Base-by-base conservation (phyloP, 2,113 vertebrate genomes). In the Nothobranchius kuhntae region DNA sequence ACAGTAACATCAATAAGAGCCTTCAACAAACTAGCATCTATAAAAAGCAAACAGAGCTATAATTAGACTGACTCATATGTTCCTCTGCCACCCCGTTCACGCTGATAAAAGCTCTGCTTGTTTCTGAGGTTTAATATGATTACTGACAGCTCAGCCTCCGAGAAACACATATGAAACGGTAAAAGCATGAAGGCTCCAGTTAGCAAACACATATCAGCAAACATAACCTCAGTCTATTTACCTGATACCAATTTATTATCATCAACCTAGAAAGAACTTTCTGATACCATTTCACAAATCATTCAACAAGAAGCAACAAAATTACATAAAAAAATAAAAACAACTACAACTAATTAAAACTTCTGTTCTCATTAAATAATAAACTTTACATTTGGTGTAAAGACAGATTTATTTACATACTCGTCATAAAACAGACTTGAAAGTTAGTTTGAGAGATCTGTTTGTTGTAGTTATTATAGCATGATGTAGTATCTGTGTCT, bases 61-160 rank as follows among this genome's bases (percentile, higher is more conserved):
- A 83, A 83, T 77, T 79, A 83, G 61, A 73, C 13, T 69, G 80
- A 82, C 61, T 82, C 82, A 82, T 71, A 71, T 72, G 73, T 82
- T 72, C 61, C 24, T 71, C 55, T 67, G 53, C 52, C 67, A 72
- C 61, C 38, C 35, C 73, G 69, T 83, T 76, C 67, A 70, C 30
- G 35, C 51, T 56, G 73, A 81, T 79, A 79, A 73, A 21, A 68
- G 52, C 70, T 63, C 40, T 13, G 12, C 77, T 73, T 68, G 65
- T 44, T 64, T 60, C 44, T 13, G 14, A 14, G 30, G 17, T 50
- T 21, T 1, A 3, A 17, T 62, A 13, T 40, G 47, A 68, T 77
- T 69, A 52, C 65, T 64, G 68, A 77, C 15, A 47, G 47, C 61
- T 51, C 11, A 12, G 30, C 15, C 62, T 75, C 50, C 52, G 57